Evolutionary conservation across 2,888 invertebrate species (phyloP).

Genomic region (Drepanosiphum platanoidis): DNA sequence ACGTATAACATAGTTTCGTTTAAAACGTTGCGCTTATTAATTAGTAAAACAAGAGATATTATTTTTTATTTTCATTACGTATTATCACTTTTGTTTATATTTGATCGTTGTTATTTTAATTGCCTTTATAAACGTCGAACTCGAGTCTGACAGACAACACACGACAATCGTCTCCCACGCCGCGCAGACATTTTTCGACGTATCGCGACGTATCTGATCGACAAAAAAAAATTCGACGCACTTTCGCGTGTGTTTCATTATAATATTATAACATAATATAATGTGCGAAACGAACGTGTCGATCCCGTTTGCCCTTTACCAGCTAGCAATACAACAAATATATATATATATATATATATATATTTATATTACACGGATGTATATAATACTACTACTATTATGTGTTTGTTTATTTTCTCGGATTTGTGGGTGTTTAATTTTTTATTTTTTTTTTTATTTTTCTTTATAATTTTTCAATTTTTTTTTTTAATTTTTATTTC

Average conservation of each 20-base stretch:
- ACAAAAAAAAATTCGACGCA: background rate
- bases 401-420: conserved; percentile 47
- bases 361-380: conserved; percentile 7
- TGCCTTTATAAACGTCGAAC: conserved; percentile 21
- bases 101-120: conserved; percentile 21
- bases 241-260: background rate
- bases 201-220: conserved; percentile 1
- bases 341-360: background rate
- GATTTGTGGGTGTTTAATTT: conserved; percentile 20
- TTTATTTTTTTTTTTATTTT: conserved; percentile 6
- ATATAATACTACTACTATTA: conserved; percentile 19
- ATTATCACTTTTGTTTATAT: conserved; percentile 11
- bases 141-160: background rate
- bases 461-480: background rate
- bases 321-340: too few species aligned
- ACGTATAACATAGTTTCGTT: conserved; percentile 26
- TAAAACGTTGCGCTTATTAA: conserved; percentile 46
- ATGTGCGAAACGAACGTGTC: background rate
- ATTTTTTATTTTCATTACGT: conserved; percentile 3
- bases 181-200: conserved; percentile 26
- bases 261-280: background rate
- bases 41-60: conserved; percentile 28
- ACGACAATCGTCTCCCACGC: background rate
- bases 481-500: conserved; percentile 1
- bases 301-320: background rate